These are phyloP conservation scores for Rhyacichthys aspro DNA, from an alignment of 2,797 vertebrate species.

Conservation along the genomic window DNA sequence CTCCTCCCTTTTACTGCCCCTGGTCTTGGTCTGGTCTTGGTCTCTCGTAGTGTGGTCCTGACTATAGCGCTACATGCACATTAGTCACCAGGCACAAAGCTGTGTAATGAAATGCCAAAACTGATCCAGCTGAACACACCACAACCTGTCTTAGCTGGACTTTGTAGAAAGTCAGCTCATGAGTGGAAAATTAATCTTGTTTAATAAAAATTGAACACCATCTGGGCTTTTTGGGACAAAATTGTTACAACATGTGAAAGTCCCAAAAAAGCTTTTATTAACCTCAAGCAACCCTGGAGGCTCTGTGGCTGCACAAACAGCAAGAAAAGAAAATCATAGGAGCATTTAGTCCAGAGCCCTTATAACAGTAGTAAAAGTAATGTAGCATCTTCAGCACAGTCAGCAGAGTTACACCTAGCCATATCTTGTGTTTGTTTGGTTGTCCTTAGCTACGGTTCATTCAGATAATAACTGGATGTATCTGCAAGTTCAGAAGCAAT, in stretches of 20 bases:
- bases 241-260: slow-evolving; percentile 75
- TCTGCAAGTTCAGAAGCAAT: slow-evolving; percentile 68
- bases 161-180: slow-evolving; percentile 48
- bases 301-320: slow-evolving; percentile 55
- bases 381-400: slow-evolving; percentile 26
- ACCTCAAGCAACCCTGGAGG: slow-evolving; percentile 63
- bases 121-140: slow-evolving; percentile 66
- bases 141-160: slow-evolving; percentile 69
- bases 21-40: not conserved
- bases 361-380: slow-evolving; percentile 11
- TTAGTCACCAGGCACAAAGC: slow-evolving; percentile 58
- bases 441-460: slow-evolving; percentile 64
- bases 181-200: slow-evolving; percentile 74
- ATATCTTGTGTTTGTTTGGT: slow-evolving; percentile 34
- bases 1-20: not conserved
- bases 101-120: slow-evolving; percentile 60
- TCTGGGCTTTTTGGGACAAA: slow-evolving; percentile 66
- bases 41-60: slow-evolving; percentile 13
- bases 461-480: slow-evolving; percentile 58
- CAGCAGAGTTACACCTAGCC: slow-evolving; percentile 37
- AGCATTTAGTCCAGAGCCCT: too few relatives aligned
- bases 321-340: slow-evolving; percentile 27
- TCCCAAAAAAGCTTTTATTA: slow-evolving; percentile 56
- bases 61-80: slow-evolving; percentile 19
- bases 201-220: slow-evolving; percentile 69